These are phyloP conservation scores for Strix aluco DNA, from an alignment of 2,113 vertebrate species.

Conservation along the genomic window DNA sequence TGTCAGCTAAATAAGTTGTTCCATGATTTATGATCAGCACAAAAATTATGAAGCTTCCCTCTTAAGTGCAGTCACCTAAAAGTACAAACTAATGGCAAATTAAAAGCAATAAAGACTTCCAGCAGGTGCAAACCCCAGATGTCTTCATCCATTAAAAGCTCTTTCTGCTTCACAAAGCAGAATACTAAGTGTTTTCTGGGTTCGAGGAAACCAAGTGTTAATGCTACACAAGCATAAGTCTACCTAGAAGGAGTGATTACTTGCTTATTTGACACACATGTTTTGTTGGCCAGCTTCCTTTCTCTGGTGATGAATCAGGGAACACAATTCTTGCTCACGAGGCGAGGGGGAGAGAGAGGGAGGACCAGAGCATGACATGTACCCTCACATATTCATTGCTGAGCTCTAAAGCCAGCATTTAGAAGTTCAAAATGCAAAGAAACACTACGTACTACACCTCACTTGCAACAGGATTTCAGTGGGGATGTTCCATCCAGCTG, in stretches of 20 bases:
- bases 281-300: not conserved
- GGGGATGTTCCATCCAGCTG: not conserved
- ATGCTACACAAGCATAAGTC: not conserved
- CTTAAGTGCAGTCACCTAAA: not conserved
- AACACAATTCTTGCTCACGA: not conserved
- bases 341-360: not conserved
- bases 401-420: not conserved
- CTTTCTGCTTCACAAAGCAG: not conserved
- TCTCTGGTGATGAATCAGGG: not conserved
- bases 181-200: not conserved
- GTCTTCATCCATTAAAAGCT: not conserved
- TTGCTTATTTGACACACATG: not conserved
- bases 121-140: not conserved
- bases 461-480: too few species aligned
- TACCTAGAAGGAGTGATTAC: not conserved
- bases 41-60: not conserved
- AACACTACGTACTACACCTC: fast-evolving
- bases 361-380: not conserved
- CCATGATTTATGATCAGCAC: not conserved
- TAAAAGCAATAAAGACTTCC: not conserved
- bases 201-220: not conserved
- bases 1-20: not conserved
- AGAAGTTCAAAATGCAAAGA: not conserved
- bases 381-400: not conserved
- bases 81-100: not conserved